A percentile compares a stretch with the other conserved stretches of the same genome.
Evolutionary conservation across 2,888 invertebrate species (phyloP).

Genomic region (Mythimna lalbum): DNA sequence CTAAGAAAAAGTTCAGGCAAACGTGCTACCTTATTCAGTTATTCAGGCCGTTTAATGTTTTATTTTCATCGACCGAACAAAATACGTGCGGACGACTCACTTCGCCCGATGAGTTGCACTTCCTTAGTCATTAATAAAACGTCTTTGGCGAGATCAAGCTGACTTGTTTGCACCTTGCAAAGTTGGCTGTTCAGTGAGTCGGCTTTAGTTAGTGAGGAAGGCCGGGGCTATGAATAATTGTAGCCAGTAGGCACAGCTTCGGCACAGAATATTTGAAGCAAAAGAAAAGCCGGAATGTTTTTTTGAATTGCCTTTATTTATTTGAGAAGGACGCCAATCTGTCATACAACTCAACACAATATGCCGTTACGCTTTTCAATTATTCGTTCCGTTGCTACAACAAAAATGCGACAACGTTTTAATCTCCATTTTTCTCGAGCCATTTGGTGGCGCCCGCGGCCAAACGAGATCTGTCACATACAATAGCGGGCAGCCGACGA

Average conservation of each 20-base stretch:
- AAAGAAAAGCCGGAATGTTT: background rate
- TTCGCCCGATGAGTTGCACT: constrained; percentile 61
- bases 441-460: constrained; percentile 51
- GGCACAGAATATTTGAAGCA: background rate
- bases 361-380: constrained; percentile 40
- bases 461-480: constrained; percentile 60
- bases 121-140: constrained; percentile 57
- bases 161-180: constrained; percentile 30
- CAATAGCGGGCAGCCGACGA: constrained; percentile 35
- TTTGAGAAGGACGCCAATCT: constrained; percentile 10
- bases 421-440: constrained; percentile 58
- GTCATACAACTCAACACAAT: constrained; percentile 23
- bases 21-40: constrained; percentile 69
- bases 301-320: constrained; percentile 20
- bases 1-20: constrained; percentile 71
- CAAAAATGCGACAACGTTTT: constrained; percentile 48
- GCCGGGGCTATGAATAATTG: background rate
- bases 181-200: constrained; percentile 22
- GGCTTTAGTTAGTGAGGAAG: constrained; percentile 14
- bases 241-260: background rate
- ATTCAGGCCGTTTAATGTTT: constrained; percentile 67
- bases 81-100: constrained; percentile 58
- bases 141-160: constrained; percentile 47
- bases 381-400: constrained; percentile 26
- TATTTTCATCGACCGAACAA: constrained; percentile 61